A percentile compares a stretch with the other conserved stretches of the same genome.
These are phyloP conservation scores for Myrmophylax atrothorax DNA, from an alignment of 2,113 vertebrate genomes.

Conservation along the genomic window DNA sequence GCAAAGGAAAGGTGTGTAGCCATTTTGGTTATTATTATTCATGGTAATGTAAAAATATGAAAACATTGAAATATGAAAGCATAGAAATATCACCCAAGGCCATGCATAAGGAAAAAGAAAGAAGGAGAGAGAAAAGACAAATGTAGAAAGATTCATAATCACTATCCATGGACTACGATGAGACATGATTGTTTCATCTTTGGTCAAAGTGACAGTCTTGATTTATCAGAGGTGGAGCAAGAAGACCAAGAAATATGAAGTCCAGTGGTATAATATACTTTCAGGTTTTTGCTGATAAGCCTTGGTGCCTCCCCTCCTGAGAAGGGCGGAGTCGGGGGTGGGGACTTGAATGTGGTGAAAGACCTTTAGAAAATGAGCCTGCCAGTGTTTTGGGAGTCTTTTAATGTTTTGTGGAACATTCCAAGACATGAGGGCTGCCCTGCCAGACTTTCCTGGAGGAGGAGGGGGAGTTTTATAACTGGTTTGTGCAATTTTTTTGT, in stretches of 20 bases:
- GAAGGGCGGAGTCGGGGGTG: no score
- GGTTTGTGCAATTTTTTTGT: not conserved
- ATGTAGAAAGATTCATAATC: not conserved
- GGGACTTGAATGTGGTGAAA: not conserved
- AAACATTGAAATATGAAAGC: not conserved
- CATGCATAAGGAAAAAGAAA: not conserved
- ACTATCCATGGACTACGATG: not conserved
- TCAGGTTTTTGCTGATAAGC: not conserved
- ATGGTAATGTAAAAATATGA: not conserved
- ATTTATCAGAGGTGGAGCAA: not conserved
- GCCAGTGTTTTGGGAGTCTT: not conserved
- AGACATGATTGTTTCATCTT: not conserved
- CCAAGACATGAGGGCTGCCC: not conserved
- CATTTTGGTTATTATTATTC: not conserved
- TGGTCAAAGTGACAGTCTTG: not conserved
- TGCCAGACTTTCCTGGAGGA: not conserved
- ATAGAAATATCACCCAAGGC: not conserved
- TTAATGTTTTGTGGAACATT: not conserved
- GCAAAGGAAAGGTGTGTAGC: not conserved
- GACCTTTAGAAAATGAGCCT: not conserved
- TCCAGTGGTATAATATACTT: fast-evolving
- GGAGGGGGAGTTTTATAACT: not conserved
- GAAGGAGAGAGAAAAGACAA: not conserved
- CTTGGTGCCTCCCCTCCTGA: not conserved
- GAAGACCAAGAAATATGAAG: fast-evolving